Evolutionary conservation across 1,140 invertebrate species (phyloP).

Genomic region (Xylocopa sonorina): DNA sequence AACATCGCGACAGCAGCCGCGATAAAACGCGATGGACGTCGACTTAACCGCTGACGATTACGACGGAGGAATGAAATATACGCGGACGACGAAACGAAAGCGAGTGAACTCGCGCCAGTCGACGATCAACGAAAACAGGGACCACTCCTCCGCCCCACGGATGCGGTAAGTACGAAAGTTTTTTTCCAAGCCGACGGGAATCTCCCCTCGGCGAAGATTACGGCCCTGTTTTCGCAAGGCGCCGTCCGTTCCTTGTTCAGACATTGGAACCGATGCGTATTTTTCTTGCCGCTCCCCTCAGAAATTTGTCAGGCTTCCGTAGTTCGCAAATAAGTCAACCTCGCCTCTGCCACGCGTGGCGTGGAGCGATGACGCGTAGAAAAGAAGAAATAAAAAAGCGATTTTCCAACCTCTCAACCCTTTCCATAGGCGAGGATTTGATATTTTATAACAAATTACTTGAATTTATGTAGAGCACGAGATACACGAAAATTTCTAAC

Average conservation of each 20-base stretch:
- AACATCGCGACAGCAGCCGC: not conserved
- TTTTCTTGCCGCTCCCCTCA: conserved; percentile 60
- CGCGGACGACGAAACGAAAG: not conserved
- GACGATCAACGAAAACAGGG: conserved; percentile 34
- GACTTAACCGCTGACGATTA: not conserved
- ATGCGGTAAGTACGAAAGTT: conserved; percentile 55
- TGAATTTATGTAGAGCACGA: too few species aligned
- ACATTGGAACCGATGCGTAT: conserved; percentile 63
- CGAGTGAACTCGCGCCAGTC: not conserved
- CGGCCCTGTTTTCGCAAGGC: conserved; percentile 56
- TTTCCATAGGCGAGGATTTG: too few species aligned
- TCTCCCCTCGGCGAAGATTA: conserved; percentile 61
- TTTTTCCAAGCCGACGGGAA: conserved; percentile 34
- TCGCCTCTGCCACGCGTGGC: not conserved
- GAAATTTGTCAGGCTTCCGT: conserved; percentile 55
- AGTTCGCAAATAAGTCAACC: conserved; percentile 43
- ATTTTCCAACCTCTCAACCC: too few species aligned
- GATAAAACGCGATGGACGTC: conserved; percentile 10
- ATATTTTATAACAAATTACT: too few species aligned
- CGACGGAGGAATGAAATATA: not conserved
- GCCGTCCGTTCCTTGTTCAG: conserved; percentile 42
- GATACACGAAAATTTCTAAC: too few species aligned
- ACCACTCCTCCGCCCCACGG: conserved; percentile 26
- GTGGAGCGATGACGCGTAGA: not conserved
- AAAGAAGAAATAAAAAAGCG: not conserved